Evolutionary conservation across 2,888 invertebrate genomes (phyloP).

Genomic region (Kryphioiulus occultus): DNA sequence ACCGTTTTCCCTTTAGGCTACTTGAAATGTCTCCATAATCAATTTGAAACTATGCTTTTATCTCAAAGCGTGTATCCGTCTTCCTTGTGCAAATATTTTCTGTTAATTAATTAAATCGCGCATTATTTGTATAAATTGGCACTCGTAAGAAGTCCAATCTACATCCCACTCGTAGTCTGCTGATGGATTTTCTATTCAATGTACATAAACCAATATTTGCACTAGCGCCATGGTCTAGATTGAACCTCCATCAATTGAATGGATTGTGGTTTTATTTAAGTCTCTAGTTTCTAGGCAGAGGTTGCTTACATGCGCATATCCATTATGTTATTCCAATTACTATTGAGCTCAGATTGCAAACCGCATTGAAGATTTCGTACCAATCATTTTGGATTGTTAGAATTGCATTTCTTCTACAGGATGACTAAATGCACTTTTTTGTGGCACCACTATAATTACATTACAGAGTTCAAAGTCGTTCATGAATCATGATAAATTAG

Average conservation of each 20-base stretch:
- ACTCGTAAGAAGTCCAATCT: background rate
- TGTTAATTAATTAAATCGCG: conserved; percentile 2
- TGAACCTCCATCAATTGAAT: background rate
- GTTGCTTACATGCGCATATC: background rate
- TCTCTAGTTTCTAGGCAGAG: background rate
- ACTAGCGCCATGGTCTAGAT: background rate
- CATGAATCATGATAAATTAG: too few species aligned
- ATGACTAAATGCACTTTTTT: too few species aligned
- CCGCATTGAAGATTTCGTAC: background rate
- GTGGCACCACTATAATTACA: too few species aligned
- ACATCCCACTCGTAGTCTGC: background rate
- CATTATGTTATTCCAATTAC: background rate
- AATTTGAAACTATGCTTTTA: background rate
- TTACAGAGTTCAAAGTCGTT: too few species aligned
- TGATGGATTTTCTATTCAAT: background rate
- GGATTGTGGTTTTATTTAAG: background rate
- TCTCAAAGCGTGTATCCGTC: background rate
- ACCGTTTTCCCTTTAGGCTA: background rate
- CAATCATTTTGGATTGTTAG: background rate
- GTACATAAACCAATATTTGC: conserved; percentile 31
- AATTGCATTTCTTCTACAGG: too few species aligned
- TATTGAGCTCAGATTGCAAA: background rate
- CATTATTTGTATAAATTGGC: background rate
- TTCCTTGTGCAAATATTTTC: background rate
- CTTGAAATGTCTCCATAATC: background rate